A percentile compares a stretch with the other conserved stretches of the same genome.
phyloP scores from a whole-genome alignment of 2,888 invertebrate species.

The Danaus chrysippus region DNA sequence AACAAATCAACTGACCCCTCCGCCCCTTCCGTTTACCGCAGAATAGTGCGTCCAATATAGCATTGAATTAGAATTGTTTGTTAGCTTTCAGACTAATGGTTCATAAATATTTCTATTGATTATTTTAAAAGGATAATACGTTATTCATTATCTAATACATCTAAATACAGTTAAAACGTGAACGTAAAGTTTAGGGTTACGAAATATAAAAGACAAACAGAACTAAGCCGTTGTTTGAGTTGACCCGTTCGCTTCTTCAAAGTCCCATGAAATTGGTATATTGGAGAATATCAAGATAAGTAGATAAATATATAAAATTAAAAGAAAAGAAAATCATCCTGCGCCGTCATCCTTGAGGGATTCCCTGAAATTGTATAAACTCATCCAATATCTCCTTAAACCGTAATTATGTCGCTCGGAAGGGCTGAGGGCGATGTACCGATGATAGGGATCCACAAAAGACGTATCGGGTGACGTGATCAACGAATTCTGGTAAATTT shows the following conservation, averaged over 20 bases:
- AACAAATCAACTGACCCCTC: conserved; percentile 33
- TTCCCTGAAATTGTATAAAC: conserved; percentile 31
- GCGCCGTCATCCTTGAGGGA: conserved; percentile 31
- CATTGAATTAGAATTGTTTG: neutral
- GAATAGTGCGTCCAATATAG: conserved; percentile 3
- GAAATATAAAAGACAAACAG: no score
- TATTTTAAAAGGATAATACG: no score
- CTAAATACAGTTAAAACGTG: no score
- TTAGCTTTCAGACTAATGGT: no score
- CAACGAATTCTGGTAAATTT: conserved; percentile 17
- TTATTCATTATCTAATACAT: no score
- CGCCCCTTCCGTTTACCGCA: conserved; percentile 15
- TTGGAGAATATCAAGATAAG: neutral
- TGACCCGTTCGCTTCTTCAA: no score
- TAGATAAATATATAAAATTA: conserved; percentile 19
- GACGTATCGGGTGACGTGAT: conserved; percentile 49
- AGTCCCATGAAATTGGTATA: neutral
- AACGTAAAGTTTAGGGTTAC: no score
- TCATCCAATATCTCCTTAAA: conserved; percentile 38
- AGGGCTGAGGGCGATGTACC: conserved; percentile 35
- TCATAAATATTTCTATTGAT: no score
- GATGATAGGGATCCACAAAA: conserved; percentile 63
- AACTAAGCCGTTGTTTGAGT: no score
- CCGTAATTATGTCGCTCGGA: conserved; percentile 54
- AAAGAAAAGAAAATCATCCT: conserved; percentile 28